Evolutionary conservation across 2,888 invertebrate species (phyloP).

Genomic region (Eumacrocentrus americanus): DNA sequence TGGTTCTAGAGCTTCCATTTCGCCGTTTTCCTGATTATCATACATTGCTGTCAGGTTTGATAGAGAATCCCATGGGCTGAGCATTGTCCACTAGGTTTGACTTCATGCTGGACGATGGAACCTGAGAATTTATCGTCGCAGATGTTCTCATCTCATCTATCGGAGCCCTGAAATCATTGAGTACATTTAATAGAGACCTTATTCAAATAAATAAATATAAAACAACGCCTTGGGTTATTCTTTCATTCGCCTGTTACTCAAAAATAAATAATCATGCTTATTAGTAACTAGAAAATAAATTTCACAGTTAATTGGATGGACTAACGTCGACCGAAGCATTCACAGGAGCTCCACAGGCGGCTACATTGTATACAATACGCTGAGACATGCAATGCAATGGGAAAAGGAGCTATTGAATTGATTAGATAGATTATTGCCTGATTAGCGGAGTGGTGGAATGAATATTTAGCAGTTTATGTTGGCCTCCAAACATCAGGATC

Average conservation of each 20-base stretch:
- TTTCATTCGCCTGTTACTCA: too few species aligned
- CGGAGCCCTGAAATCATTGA: conserved; percentile 69
- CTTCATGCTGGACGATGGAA: conserved; percentile 68
- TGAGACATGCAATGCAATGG: conserved; percentile 12
- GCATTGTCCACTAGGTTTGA: conserved; percentile 82
- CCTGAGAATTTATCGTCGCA: conserved; percentile 63
- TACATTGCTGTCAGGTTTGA: conserved; percentile 74
- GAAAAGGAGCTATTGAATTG: conserved; percentile 5
- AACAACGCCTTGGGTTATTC: too few species aligned
- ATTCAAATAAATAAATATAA: too few species aligned
- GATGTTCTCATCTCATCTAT: conserved; percentile 80
- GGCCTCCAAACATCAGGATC: conserved; percentile 93
- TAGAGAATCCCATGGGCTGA: conserved; percentile 79
- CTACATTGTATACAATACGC: neutral
- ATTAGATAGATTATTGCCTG: conserved; percentile 55
- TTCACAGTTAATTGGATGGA: neutral
- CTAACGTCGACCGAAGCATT: neutral
- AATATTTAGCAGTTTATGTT: conserved; percentile 71
- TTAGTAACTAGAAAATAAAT: too few species aligned
- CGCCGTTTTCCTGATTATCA: conserved; percentile 57
- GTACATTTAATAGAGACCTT: too few species aligned
- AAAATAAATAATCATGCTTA: too few species aligned
- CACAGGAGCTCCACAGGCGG: neutral
- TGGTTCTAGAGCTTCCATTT: conserved; percentile 16
- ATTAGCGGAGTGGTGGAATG: conserved; percentile 57